A percentile compares a stretch with the other conserved stretches of the same genome.
These are phyloP conservation scores for Nycteola revayana DNA, from an alignment of 2,888 invertebrate genomes.

Conservation along the genomic window DNA sequence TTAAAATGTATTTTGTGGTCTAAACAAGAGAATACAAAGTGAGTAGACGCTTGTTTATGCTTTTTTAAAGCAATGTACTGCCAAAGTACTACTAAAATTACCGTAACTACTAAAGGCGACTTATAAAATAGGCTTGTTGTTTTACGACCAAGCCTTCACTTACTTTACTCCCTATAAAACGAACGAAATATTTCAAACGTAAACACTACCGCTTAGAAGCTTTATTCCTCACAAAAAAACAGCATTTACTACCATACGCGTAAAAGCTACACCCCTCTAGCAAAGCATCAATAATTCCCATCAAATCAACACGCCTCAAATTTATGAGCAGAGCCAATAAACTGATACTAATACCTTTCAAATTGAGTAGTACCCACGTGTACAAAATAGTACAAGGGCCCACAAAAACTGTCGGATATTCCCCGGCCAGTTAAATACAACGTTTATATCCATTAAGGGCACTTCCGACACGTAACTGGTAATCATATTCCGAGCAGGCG, in stretches of 20 bases:
- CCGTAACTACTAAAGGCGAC: no score
- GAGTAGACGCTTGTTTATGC: no score
- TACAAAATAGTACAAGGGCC: constrained; percentile 33
- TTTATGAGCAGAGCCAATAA: constrained; percentile 39
- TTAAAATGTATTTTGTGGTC: no score
- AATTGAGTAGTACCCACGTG: no score
- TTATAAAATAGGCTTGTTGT: no score
- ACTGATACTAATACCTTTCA: constrained; percentile 34
- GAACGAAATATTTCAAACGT: no score
- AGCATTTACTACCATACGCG: constrained; percentile 1
- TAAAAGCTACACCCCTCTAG: constrained; percentile 14
- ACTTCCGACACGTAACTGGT: constrained; percentile 71
- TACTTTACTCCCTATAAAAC: no score
- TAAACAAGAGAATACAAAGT: no score
- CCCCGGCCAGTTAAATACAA: constrained; percentile 64
- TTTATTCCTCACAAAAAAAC: neutral
- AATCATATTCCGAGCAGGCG: constrained; percentile 75
- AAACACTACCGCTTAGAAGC: neutral
- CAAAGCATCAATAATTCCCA: constrained; percentile 24
- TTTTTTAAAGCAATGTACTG: no score
- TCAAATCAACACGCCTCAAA: constrained; percentile 36
- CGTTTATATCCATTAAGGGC: constrained; percentile 78
- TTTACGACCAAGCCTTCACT: no score
- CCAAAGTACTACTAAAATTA: no score
- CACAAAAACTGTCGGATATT: constrained; percentile 48